These are phyloP conservation scores for Prosopocoilus inquinatus DNA, from an alignment of 2,888 invertebrate species.

Conservation along the genomic window DNA sequence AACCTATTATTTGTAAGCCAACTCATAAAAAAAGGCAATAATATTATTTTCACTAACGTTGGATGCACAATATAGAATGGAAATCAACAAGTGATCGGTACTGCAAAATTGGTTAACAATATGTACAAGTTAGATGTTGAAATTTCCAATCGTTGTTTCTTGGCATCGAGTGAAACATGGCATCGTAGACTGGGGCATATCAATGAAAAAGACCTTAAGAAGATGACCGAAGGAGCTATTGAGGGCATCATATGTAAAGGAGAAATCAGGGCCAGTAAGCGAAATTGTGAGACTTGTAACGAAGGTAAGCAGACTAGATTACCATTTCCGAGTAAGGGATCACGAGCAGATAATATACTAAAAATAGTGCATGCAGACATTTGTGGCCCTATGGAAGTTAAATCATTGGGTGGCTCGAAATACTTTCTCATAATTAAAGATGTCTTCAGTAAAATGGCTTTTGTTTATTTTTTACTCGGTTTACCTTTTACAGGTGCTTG, in stretches of 20 bases:
- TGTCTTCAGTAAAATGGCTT: conserved; percentile 28
- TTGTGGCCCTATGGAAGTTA: conserved; percentile 26
- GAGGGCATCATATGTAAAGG: conserved; percentile 8
- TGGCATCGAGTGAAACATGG: conserved; percentile 6
- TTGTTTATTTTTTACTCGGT: conserved; percentile 30
- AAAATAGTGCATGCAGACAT: conserved; percentile 32
- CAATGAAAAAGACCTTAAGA: conserved; percentile 16
- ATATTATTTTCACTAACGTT: conserved; percentile 11
- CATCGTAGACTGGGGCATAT: conserved; percentile 21
- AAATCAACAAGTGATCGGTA: conserved; percentile 7
- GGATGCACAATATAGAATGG: conserved; percentile 15
- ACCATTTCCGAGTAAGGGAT: conserved; percentile 28
- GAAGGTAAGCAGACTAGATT: conserved; percentile 34
- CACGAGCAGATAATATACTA: conserved; percentile 24
- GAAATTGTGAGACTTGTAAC: conserved; percentile 25
- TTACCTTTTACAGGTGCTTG: conserved; percentile 28
- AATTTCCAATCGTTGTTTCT: background rate
- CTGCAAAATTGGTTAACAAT: conserved; percentile 11
- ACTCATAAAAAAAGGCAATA: conserved; percentile 15
- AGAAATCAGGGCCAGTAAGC: conserved; percentile 15
- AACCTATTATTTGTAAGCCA: conserved; percentile 22
- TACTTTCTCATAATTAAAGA: conserved; percentile 37
- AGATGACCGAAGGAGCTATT: conserved; percentile 14
- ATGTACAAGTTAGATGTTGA: conserved; percentile 17
- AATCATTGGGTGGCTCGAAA: conserved; percentile 27